These are phyloP conservation scores for Crypturellus undulatus DNA, from an alignment of 2,113 vertebrate genomes.

Conservation along the genomic window DNA sequence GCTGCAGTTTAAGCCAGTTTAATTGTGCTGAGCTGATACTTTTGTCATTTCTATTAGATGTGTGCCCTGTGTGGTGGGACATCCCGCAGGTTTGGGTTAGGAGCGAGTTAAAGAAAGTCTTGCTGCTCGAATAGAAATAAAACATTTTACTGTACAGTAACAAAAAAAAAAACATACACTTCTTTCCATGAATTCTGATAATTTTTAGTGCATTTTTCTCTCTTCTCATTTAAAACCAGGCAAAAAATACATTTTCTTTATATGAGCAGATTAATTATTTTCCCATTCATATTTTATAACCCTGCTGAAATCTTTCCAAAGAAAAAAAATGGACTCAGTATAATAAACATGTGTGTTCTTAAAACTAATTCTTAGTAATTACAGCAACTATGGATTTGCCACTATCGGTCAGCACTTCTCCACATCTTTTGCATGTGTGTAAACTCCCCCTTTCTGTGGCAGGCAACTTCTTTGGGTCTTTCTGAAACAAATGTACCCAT, in stretches of 20 bases:
- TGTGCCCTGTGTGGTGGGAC: background rate
- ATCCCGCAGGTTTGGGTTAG: background rate
- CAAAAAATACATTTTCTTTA: background rate
- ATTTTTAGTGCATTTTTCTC: background rate
- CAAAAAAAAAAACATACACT: background rate
- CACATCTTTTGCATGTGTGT: background rate
- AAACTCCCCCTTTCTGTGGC: background rate
- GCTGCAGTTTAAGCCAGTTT: background rate
- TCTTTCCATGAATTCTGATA: background rate
- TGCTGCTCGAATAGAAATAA: background rate
- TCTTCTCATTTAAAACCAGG: background rate
- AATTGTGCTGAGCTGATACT: background rate
- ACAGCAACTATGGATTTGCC: background rate
- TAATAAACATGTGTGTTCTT: background rate
- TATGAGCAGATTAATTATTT: conserved; percentile 33
- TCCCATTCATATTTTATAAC: conserved; percentile 2
- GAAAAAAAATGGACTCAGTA: conserved; percentile 1
- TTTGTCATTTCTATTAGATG: background rate
- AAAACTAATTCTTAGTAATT: background rate
- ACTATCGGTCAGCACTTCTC: background rate
- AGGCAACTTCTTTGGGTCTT: background rate
- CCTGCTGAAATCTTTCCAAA: background rate
- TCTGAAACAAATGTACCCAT: background rate
- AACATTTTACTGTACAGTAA: background rate
- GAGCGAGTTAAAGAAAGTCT: background rate